Evolutionary conservation across 2,797 vertebrate species (phyloP).

Genomic region (Novumbra hubbsi): DNA sequence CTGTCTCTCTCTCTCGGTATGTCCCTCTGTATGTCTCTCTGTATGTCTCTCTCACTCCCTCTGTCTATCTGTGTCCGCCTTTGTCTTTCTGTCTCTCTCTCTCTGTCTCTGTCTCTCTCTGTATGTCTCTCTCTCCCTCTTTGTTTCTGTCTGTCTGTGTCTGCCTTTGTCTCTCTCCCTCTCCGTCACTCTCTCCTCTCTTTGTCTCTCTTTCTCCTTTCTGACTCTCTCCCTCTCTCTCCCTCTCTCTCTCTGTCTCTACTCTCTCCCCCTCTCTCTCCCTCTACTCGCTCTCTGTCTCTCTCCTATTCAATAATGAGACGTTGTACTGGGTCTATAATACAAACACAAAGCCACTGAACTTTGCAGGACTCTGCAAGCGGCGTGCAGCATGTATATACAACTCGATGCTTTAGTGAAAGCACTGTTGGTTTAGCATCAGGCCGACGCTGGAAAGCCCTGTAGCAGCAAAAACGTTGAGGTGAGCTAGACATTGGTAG

Average conservation of each 20-base stretch:
- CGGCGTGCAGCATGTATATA: neutral
- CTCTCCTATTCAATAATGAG: neutral
- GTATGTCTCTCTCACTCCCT: no score
- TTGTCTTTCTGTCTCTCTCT: no score
- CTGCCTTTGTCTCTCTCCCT: neutral
- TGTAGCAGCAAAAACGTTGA: neutral
- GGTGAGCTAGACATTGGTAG: neutral
- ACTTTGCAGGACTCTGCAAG: neutral
- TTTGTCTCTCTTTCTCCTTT: no score
- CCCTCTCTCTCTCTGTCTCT: no score
- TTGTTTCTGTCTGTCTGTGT: no score
- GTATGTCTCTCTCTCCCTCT: no score
- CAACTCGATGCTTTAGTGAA: neutral
- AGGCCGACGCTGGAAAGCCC: neutral
- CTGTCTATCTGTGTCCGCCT: neutral
- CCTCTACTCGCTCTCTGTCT: neutral
- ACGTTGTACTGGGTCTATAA: neutral
- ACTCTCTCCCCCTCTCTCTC: neutral
- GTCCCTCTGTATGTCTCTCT: neutral
- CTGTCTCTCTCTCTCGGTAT: neutral
- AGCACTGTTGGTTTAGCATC: neutral
- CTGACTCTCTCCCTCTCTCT: no score
- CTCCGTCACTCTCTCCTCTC: neutral
- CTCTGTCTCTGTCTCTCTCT: no score
- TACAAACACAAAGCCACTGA: neutral